Base-by-base conservation (phyloP, 2,888 invertebrate genomes). In the Dolomedes plantarius region DNA sequence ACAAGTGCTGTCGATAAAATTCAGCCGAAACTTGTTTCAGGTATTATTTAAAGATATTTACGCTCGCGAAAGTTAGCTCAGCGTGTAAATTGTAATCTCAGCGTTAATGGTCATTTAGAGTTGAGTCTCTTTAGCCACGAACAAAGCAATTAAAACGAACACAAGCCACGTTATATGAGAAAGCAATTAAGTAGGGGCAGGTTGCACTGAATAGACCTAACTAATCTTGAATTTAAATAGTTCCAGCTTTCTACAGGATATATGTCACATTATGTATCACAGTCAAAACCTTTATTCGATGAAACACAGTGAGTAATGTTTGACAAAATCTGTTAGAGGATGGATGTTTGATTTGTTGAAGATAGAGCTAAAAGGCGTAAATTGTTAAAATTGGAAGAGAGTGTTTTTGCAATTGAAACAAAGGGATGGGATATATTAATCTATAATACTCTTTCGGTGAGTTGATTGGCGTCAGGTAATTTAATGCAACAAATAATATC, bases 81-180 rank as follows among this genome's bases (percentile, higher is more conserved):
- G 11, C 2, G 56, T 23, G 56, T 23, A 56, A 23, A 56, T 56
- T 23, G 56, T 56, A 56, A 56, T 56, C 23, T 56, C 56, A 23
- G 23, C 19, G 19, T 56, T 56, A 56, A 56, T 56, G 56, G 23
- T 56, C 56, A 56, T 23, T 56, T 56, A 56, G 56, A 19, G 23
- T 56, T 56, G 56, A 56, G 23, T 56, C 56, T 56, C 56, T 56
- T 56, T 56, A 56, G 56, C 56, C 56, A 56, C 23, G 56, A 56
- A 56, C 56, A 56, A 56, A 56, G 56, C 23, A 56, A 56, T 56
- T 56, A 56, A 56, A 56, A 56, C 23, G 19, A 11, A 56, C 56
- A 56, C 11, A 56, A 56, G 56, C 56, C 11, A 23, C 56, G 56
- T 56, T 56, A 56, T 56, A 56, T 56, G 56, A 23, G 23, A 56